Evolutionary conservation across 2,797 vertebrate species (phyloP), one percentile per base, ranked within the genome.

Genomic region (Sebastiscus tertius): DNA sequence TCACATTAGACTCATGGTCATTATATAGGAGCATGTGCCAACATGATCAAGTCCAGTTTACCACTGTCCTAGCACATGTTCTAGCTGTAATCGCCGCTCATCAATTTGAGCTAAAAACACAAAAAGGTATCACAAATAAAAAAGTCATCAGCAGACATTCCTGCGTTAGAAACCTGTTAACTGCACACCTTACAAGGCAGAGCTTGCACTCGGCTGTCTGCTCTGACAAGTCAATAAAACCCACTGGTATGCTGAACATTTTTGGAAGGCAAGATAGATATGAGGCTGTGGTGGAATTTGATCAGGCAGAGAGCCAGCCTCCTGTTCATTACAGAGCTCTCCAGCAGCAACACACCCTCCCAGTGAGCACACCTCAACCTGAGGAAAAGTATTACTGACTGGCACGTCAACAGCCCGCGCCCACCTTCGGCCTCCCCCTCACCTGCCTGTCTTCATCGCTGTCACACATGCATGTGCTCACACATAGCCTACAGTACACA

Each of bases 221-320:
- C 95, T 95, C 94, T 91, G 91, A 96, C 95, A 96, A 95, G 95
- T 96, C 95, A 96, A 95, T 94, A 96, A 95, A 96, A 95, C 88
- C 90, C 93, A 83, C 94, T 95, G 95, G 95, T 95, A 96, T 96
- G 95, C 94, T 77, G 92, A 95, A 94, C 83, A 95, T 96, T 95
- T 95, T 94, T 94, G 90, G 92, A 94, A 95, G 93, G 93, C 89
- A 89, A 92, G 89, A 92, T 90, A 93, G 94, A 94, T 94, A 91
- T 77, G 91, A 93, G 90, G 84, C 92, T 81, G 85, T 49, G 71
- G 81, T 86, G 95, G 94, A 95, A 96, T 96, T 95, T 94, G 92
- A 95, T 96, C 95, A 93, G 90, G 95, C 92, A 91, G 66, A 11
- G 90, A 89, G 93, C 90, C 93, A 94, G 92, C 78, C 90, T 81